phyloP scores from a whole-genome alignment of 1,140 invertebrate species.

The Pantala flavescens region DNA sequence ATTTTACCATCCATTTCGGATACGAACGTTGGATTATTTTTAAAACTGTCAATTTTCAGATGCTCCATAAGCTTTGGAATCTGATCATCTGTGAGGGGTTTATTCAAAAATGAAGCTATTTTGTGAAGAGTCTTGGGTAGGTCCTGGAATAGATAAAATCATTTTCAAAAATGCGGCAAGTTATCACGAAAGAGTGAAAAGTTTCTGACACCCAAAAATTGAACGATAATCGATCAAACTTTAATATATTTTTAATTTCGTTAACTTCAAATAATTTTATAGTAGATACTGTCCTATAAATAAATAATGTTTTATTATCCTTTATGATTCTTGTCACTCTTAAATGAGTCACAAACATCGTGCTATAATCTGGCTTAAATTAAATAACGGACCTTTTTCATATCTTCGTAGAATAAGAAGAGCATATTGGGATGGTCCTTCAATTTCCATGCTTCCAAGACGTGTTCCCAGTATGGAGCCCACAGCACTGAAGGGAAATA shows the following conservation, averaged over 20 bases:
- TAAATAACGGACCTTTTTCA: slow-evolving; percentile 51
- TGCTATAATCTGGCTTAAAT: too few species aligned
- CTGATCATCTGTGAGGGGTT: slow-evolving; percentile 27
- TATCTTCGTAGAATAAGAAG: slow-evolving; percentile 72
- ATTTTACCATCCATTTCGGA: not conserved
- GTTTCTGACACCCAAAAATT: too few species aligned
- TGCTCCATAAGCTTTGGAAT: not conserved
- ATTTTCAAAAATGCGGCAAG: not conserved
- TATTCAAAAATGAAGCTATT: slow-evolving; percentile 47
- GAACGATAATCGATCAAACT: slow-evolving; percentile 26
- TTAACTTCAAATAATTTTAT: not conserved
- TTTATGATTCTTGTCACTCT: too few species aligned
- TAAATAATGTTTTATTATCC: too few species aligned
- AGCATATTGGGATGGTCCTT: slow-evolving; percentile 56
- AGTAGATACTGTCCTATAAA: too few species aligned
- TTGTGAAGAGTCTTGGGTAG: slow-evolving; percentile 44
- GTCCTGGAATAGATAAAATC: slow-evolving; percentile 32
- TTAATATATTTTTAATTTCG: not conserved
- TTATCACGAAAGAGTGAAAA: too few species aligned
- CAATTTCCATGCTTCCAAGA: slow-evolving; percentile 58
- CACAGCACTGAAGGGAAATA: slow-evolving; percentile 32
- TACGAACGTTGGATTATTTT: not conserved
- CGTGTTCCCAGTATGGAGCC: slow-evolving; percentile 61
- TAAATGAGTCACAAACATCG: too few species aligned
- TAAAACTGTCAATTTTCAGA: not conserved